Evolutionary conservation across 2,888 invertebrate genomes (phyloP), one percentile per base, ranked within the genome.

Genomic region (Hanleya hanleyi): DNA sequence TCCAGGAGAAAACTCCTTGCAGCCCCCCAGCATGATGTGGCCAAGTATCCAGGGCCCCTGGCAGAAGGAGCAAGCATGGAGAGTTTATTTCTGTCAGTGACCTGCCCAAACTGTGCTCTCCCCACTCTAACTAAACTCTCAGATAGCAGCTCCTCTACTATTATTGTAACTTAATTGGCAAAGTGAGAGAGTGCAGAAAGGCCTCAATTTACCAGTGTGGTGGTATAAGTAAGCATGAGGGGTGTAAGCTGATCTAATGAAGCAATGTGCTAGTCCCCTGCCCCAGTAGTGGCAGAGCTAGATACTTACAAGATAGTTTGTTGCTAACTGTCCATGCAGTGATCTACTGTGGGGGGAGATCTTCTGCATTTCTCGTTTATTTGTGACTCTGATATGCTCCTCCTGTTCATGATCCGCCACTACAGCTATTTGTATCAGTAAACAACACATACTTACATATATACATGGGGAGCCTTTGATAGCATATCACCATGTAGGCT

Each of bases 151-250:
- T 57, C 57, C 57, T n/a, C 57, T 29, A 57, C 57, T 57, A 57
- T 57, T 57, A 57, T 57, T 57, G 29, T 57, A 32, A 57, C 57
- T 57, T 57, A 57, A 57, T 57, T 57, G 57, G 57, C 57, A 57
- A 57, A 57, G 57, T 57, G 57, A 57, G 57, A 57, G 57, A 57
- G 57, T 57, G 57, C 57, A 57, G 57, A 57, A 57, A 57, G 57
- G 57, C 57, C 57, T 32, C 57, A 22, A 57, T 57, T 57, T 57
- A 57, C 57, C 57, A 57, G 26, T 57, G 15, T 22, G 29, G 57
- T 29, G n/a, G n/a, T n/a, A 32, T 57, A 57, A 57, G 57, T 57
- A 57, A 57, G 29, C 26, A 57, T 22, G 29, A 22, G 22, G 57
- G 22, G 12, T 57, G 57, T 57, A 57, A 57, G 57, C 22, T 15